Conservation (phyloP, 2,888 invertebrate species). For the Colletes collaris region DNA sequence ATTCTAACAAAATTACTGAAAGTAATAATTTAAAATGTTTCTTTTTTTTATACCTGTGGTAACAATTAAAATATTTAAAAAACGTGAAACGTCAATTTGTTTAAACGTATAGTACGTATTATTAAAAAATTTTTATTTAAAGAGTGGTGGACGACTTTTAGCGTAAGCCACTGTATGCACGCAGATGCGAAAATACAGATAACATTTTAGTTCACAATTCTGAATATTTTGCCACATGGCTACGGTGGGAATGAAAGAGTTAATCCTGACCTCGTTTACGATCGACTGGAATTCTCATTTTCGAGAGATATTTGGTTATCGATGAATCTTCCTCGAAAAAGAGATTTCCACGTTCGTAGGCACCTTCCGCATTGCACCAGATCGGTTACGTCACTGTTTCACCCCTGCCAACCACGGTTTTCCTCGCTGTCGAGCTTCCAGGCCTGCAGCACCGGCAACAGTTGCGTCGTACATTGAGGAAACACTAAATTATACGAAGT, state of each 20-base stretch:
- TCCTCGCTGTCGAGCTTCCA: conserved; percentile 37
- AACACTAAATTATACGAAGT: conserved; percentile 31
- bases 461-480: conserved; percentile 6
- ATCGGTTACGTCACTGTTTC: conserved; percentile 62
- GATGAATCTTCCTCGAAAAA: conserved; percentile 22
- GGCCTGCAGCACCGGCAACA: conserved; percentile 24
- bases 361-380: conserved; percentile 66
- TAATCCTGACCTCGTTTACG: not conserved
- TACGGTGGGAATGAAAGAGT: not conserved
- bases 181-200: not conserved
- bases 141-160: too few relatives aligned
- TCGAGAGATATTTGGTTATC: not conserved
- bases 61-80: too few relatives aligned
- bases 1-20: too few relatives aligned
- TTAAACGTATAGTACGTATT: too few relatives aligned
- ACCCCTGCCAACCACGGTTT: conserved; percentile 55
- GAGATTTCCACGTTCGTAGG: conserved; percentile 23
- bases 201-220: not conserved
- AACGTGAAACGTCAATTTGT: too few relatives aligned
- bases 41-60: too few relatives aligned
- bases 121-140: too few relatives aligned
- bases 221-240: not conserved
- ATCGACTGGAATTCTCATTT: not conserved
- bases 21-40: too few relatives aligned
- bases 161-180: not conserved